Evolutionary conservation across 2,797 vertebrate species (phyloP), one percentile per base, ranked within the genome.

Genomic region (Myotis planiceps): DNA sequence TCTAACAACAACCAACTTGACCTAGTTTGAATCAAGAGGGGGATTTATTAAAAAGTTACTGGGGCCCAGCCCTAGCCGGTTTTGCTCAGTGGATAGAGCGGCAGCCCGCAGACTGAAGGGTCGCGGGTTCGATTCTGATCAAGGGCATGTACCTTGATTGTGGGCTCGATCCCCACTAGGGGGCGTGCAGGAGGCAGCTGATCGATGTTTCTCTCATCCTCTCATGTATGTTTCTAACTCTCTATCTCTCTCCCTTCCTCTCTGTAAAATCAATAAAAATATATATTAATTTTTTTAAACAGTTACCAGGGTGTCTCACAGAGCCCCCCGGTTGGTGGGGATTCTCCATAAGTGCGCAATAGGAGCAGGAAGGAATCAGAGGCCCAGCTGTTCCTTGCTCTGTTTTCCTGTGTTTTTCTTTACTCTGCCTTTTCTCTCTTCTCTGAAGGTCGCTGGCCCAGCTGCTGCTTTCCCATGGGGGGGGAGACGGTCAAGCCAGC

Each of bases 11-110:
- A 76, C 21, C 55, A 84, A 80, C 80, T 87, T 95, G 94, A 82
- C 96, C 84, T 85, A 53, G 29, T 96, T 96, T 85, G 85, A 96
- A 80, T 42, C 60, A 74, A 88, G 68, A 96, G 12, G 69, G 55
- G n/a, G 71, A 72, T 71, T 87, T 86, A 86, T 88, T 88, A 89
- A 88, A 84, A 90, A 74, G 83, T 47, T 93, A 63, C 60, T 13
- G 23, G 91, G 34, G 66, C 25, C 55, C 12, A 60, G 55, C 1
- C 55, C 55, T 58, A 5, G 55, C 12, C 3, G 12, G 25, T 27
- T 25, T 58, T 4, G 55, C 55, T 27, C 55, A 58, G 10, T 58
- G 10, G 55, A 27, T 58, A 29, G 55, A 58, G 55, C 5, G 1
- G 4, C 25, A 4, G 25, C 10, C 25, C 1, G 0, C 4, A 2